Evolutionary conservation across 2,797 vertebrate species (phyloP), one percentile per base, ranked within the genome.

Genomic region (Esox lucius): DNA sequence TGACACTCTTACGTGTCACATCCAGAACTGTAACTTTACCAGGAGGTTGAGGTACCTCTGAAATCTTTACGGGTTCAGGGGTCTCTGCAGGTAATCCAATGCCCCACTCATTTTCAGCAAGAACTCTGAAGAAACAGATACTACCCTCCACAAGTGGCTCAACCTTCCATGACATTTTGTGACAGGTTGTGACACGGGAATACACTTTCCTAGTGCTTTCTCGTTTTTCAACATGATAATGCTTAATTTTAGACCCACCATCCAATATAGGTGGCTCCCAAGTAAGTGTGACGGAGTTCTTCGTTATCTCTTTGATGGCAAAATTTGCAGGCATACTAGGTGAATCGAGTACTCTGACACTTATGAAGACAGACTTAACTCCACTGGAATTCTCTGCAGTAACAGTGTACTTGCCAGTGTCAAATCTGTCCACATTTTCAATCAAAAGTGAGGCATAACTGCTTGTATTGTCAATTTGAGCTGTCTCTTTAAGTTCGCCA

Each of bases 151-250:
- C 96, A 87, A 99, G 96, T 80, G 95, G 93, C 78, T 98, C 96
- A 62, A 99, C 90, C 90, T 94, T 99, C 95, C 95, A 99, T 72
- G 97, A 96, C 91, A 95, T 98, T 85, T 92, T 98, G 83, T 97
- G 96, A 83, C 97, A 99, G 48, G 96, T 96, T 77, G 96, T 96
- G 77, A 96, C 92, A 16, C 95, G 93, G 87, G 97, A 96, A 83
- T 98, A 99, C 12, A 98, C 95, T 81, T 98, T 99, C 88, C 98
- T 95, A 80, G 97, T 99, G 86, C 96, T 96, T 91, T 99, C 98
- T 78, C 97, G 96, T 85, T 99, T 99, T 87, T 99, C 98, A 90
- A 99, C 94, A 81, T 99, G 95, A 68, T 98, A 99, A 80, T 99
- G 96, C 89, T 98, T 99, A 48, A 99, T 96, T 91, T 99, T 99